Base-by-base conservation (phyloP, 2,113 vertebrate species). In the Ammodytes dubius region DNA sequence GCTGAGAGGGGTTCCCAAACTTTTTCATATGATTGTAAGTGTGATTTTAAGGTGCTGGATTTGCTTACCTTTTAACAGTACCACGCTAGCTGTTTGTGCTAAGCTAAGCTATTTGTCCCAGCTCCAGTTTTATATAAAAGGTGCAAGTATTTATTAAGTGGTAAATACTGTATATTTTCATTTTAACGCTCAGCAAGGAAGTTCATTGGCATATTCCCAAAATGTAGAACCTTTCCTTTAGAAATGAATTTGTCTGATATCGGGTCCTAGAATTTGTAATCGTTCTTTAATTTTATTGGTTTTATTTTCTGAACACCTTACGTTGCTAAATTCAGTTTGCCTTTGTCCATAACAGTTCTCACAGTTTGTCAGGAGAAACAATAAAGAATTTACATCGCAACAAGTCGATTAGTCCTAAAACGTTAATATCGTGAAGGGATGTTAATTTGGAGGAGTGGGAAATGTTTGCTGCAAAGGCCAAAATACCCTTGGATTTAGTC, bases 61-160 rank as follows among this genome's bases (percentile, higher is more conserved):
- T 50, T 14, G n/a, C 11, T 43, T 53, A n/a, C 4, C 6, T 67
- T 68, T 15, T 2, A 10, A 42, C 37, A 19, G 39, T 27, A n/a
- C 7, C 65, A 15, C 15, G 27, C 52, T 47, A 14, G 19, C 14
- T 27, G 43, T 42, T 66, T 53, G 15, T 60, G 49, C 57, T 69
- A 70, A 67, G 17, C 66, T 70, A 61, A 68, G 43, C 42, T 76
- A 66, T 39, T 39, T 59, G 35, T 42, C 45, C 7, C 11, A 12
- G n/a, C 39, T 60, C 2, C 10, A 37, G 46, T 69, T 68, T 14
- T 8, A 50, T 43, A 10, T 65, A n/a, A n/a, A 17, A 45, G 15
- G 10, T 39, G 19, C 40, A 46, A 4, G 4, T 73, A 14, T 42
- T 7, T 27, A 27, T 27, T 43, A 4, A 45, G n/a, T 12, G 60